These are phyloP conservation scores for Teleogryllus oceanicus DNA, from an alignment of 2,888 invertebrate species.

Conservation along the genomic window DNA sequence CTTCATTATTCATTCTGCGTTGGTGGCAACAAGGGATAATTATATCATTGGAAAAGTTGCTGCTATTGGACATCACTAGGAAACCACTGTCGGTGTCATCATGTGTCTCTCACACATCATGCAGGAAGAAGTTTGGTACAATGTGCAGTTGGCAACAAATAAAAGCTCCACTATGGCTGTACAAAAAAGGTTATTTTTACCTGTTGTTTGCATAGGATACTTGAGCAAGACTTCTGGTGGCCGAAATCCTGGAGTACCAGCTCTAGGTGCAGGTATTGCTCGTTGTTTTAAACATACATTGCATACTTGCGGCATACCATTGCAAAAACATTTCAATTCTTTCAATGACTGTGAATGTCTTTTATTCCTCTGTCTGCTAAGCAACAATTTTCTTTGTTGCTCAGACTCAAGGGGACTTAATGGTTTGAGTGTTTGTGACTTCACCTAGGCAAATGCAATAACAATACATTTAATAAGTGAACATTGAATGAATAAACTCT, in stretches of 20 bases:
- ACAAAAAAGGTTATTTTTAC: slow-evolving; percentile 44
- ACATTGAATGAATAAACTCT: too few relatives aligned
- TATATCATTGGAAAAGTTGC: too few relatives aligned
- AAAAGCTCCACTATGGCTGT: not conserved
- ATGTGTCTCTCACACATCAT: too few relatives aligned
- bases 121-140: too few relatives aligned
- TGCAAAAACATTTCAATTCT: slow-evolving; percentile 58
- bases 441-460: slow-evolving; percentile 18
- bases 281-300: slow-evolving; percentile 61
- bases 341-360: not conserved
- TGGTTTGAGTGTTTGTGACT: not conserved
- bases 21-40: too few relatives aligned
- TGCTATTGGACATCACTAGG: too few relatives aligned
- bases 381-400: not conserved
- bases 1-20: too few relatives aligned
- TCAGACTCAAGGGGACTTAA: not conserved
- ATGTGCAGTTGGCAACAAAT: not conserved
- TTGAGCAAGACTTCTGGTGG: slow-evolving; percentile 83
- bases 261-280: slow-evolving; percentile 69
- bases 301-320: slow-evolving; percentile 65
- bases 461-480: not conserved
- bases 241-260: slow-evolving; percentile 86
- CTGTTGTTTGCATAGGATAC: slow-evolving; percentile 72
- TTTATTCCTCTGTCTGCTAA: not conserved
- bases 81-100: too few relatives aligned